These are phyloP conservation scores for Drosophila melanocephala DNA, from an alignment of 2,888 invertebrate genomes.

Conservation along the genomic window DNA sequence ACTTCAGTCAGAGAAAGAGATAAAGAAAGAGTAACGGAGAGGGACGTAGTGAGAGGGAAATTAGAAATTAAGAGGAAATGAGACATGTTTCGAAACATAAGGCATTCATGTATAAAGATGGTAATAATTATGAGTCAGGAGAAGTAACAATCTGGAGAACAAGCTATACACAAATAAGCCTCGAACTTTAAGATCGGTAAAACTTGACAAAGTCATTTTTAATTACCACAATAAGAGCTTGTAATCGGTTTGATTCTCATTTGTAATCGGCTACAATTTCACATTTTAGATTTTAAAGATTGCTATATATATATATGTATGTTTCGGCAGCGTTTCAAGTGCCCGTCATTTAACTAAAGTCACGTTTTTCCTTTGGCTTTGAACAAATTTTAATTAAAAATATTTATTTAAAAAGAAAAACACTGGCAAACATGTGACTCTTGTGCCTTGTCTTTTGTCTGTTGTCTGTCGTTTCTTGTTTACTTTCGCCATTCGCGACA, in stretches of 20 bases:
- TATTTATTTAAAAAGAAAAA: constrained; percentile 61
- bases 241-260: background rate
- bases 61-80: constrained; percentile 30
- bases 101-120: constrained; percentile 16
- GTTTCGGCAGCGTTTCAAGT: background rate
- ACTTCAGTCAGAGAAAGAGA: constrained; percentile 8
- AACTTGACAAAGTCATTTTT: background rate
- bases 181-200: background rate
- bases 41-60: background rate
- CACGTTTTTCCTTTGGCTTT: constrained; percentile 51
- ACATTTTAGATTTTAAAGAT: constrained; percentile 7
- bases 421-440: constrained; percentile 54
- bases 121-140: background rate
- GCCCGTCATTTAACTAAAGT: constrained; percentile 32
- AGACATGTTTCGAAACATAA: constrained; percentile 21
- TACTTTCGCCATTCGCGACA: constrained; percentile 68
- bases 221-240: background rate
- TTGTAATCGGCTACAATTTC: background rate
- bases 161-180: background rate
- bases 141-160: background rate
- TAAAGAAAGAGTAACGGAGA: background rate
- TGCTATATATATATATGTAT: background rate
- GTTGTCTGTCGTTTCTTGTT: constrained; percentile 57
- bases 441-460: constrained; percentile 42
- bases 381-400: constrained; percentile 74